These are phyloP conservation scores for Syritta pipiens DNA, from an alignment of 2,888 invertebrate genomes.

Conservation along the genomic window DNA sequence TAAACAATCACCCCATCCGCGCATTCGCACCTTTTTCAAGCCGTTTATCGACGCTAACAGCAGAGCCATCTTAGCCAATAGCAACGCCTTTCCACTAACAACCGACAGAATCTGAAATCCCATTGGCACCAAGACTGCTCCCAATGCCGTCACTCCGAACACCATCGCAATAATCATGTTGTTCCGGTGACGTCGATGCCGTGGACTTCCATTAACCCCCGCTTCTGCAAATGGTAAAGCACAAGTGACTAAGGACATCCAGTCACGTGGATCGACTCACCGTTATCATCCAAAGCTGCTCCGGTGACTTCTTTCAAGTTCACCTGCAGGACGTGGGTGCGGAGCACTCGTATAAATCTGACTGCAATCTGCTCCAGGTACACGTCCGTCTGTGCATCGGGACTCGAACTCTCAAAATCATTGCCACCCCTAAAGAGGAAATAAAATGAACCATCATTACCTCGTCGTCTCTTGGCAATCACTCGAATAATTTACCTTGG, in stretches of 20 bases:
- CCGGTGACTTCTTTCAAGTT: slow-evolving; percentile 80
- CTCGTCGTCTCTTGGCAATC: background rate
- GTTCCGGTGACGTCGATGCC: slow-evolving; percentile 82
- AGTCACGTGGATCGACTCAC: slow-evolving; percentile 6
- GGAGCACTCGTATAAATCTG: slow-evolving; percentile 75
- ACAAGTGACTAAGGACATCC: background rate
- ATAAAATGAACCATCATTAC: background rate
- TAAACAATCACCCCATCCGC: background rate
- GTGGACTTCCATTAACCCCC: slow-evolving; percentile 71
- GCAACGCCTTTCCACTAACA: slow-evolving; percentile 88
- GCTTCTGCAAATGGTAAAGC: slow-evolving; percentile 12
- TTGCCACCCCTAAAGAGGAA: slow-evolving; percentile 10
- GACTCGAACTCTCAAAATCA: too few species aligned
- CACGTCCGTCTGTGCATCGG: too few species aligned
- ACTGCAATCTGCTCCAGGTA: slow-evolving; percentile 40
- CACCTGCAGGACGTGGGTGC: slow-evolving; percentile 85
- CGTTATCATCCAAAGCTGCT: slow-evolving; percentile 54
- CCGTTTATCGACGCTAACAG: slow-evolving; percentile 90
- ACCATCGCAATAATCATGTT: slow-evolving; percentile 89
- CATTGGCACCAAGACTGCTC: slow-evolving; percentile 88
- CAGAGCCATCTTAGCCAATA: slow-evolving; percentile 90
- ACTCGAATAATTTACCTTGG: slow-evolving; percentile 20
- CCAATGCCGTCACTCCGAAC: slow-evolving; percentile 88
- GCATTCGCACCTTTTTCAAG: slow-evolving; percentile 83
- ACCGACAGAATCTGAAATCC: slow-evolving; percentile 92